A percentile compares a stretch with the other conserved stretches of the same genome.
phyloP scores from a whole-genome alignment of 2,797 vertebrate genomes.

The Pelodytes ibericus region DNA sequence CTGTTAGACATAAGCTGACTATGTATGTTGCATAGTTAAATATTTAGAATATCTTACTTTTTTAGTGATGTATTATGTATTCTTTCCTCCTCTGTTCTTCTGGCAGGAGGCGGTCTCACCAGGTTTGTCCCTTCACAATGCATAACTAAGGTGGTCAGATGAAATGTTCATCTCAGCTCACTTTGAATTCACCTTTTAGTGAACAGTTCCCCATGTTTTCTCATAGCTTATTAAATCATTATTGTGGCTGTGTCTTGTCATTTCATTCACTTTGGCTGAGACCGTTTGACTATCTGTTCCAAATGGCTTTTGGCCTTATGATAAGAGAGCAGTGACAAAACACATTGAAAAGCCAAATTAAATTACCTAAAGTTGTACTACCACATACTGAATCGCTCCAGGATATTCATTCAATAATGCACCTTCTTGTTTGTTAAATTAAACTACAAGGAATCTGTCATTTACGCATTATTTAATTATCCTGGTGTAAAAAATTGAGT shows the following conservation, averaged over 20 bases:
- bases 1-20: too few species aligned
- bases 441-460: constrained; percentile 29
- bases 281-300: constrained; percentile 15
- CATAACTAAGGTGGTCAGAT: too few species aligned
- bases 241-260: neutral
- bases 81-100: too few species aligned
- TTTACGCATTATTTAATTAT: constrained; percentile 39
- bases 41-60: too few species aligned
- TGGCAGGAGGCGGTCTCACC: too few species aligned
- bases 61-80: too few species aligned
- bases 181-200: too few species aligned
- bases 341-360: constrained; percentile 25
- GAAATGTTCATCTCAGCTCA: too few species aligned
- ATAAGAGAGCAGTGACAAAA: constrained; percentile 39
- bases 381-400: constrained; percentile 49
- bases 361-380: constrained; percentile 31
- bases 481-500: constrained; percentile 29
- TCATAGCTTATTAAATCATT: neutral
- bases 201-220: too few species aligned
- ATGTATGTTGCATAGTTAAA: too few species aligned
- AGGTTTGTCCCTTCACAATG: too few species aligned
- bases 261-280: constrained; percentile 6
- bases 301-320: constrained; percentile 17
- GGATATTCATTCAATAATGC: constrained; percentile 43
- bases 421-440: constrained; percentile 37